These are phyloP conservation scores for Drosophila orosa DNA, from an alignment of 1,140 invertebrate species.

Conservation along the genomic window DNA sequence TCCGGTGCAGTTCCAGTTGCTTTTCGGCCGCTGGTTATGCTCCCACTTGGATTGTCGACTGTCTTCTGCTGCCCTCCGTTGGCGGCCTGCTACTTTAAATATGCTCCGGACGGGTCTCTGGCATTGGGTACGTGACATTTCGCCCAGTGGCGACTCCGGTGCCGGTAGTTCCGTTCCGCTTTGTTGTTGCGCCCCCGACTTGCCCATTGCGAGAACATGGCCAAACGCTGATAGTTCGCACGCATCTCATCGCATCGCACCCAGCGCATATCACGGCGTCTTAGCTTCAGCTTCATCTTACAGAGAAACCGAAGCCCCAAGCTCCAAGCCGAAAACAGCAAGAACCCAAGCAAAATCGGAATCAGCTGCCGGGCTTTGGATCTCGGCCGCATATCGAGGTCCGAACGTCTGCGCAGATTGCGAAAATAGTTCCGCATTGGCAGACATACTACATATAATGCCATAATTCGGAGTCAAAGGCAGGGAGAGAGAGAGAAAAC, in stretches of 20 bases:
- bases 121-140: conserved; percentile 78
- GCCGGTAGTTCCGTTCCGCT: conserved; percentile 55
- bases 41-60: conserved; percentile 70
- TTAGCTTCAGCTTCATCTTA: conserved; percentile 34
- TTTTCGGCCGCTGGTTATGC: conserved; percentile 41
- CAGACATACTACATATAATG: conserved; percentile 11
- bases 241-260: conserved; percentile 52
- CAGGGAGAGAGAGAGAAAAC: not conserved
- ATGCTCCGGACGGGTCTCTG: conserved; percentile 57
- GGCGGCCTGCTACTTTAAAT: conserved; percentile 76
- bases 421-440: conserved; percentile 69
- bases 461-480: not conserved
- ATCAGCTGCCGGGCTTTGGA: conserved; percentile 53
- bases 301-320: conserved; percentile 58
- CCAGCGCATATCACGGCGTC: conserved; percentile 68
- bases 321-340: conserved; percentile 10
- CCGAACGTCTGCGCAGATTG: conserved; percentile 60
- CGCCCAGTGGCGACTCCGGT: conserved; percentile 20
- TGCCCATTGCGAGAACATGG: conserved; percentile 58
- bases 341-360: conserved; percentile 25
- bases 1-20: conserved; percentile 62
- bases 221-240: conserved; percentile 72
- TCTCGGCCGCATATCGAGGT: conserved; percentile 69
- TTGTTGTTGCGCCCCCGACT: conserved; percentile 51
- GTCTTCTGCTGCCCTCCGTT: conserved; percentile 73